Evolutionary conservation across 2,797 vertebrate species (phyloP).

Genomic region (Pangasius sanitwongsei): DNA sequence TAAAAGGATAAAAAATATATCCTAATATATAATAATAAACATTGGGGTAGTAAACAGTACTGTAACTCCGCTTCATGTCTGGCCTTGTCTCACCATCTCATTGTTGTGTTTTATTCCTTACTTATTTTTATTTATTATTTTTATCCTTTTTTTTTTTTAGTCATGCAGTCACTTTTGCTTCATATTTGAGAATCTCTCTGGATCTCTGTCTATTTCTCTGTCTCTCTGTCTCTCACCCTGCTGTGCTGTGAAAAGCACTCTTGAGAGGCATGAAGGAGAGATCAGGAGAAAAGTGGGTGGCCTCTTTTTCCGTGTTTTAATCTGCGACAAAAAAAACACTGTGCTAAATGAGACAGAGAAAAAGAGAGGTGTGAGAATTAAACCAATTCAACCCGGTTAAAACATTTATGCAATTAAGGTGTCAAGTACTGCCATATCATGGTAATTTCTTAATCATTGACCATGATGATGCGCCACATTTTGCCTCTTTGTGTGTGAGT

Average conservation of each 20-base stretch:
- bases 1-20: not conserved
- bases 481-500: not conserved
- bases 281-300: slow-evolving; percentile 40
- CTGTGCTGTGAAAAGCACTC: slow-evolving; percentile 22
- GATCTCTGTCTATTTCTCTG: not conserved
- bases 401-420: slow-evolving; percentile 24
- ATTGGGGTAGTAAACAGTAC: not conserved
- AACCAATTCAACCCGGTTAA: slow-evolving; percentile 8
- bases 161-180: not conserved
- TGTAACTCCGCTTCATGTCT: not conserved
- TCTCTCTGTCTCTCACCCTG: not conserved
- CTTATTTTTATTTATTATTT: not conserved
- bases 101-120: not conserved
- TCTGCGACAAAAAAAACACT: not conserved
- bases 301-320: slow-evolving; percentile 33
- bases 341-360: slow-evolving; percentile 25
- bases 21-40: not conserved
- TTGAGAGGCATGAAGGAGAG: slow-evolving; percentile 22
- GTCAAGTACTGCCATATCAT: not conserved
- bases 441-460: slow-evolving; percentile 23
- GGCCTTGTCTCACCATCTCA: not conserved
- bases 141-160: not conserved
- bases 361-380: not conserved
- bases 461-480: slow-evolving; percentile 18
- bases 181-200: not conserved